These are phyloP conservation scores for Diadegma fenestrale DNA, from an alignment of 2,888 invertebrate genomes.

Conservation along the genomic window DNA sequence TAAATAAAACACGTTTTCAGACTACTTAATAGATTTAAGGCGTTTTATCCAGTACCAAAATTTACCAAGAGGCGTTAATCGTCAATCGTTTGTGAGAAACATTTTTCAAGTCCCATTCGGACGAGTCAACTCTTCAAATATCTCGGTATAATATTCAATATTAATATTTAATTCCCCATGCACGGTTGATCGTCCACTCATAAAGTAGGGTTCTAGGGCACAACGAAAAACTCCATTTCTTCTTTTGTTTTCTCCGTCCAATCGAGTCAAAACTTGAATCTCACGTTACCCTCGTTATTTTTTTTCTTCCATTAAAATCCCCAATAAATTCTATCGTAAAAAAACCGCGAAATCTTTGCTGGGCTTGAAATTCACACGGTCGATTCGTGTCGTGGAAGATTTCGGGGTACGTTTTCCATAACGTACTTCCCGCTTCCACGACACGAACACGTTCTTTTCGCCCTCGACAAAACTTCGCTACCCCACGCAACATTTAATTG, in stretches of 20 bases:
- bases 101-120: constrained; percentile 28
- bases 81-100: constrained; percentile 26
- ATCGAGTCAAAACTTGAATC: not conserved
- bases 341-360: not conserved
- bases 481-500: not conserved
- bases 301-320: not conserved
- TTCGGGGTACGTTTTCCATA: constrained; percentile 51
- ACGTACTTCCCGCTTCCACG: constrained; percentile 70
- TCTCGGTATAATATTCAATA: constrained; percentile 25
- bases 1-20: not conserved
- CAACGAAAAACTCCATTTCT: constrained; percentile 43
- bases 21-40: constrained; percentile 47
- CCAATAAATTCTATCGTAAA: not conserved
- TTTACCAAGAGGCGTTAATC: constrained; percentile 16
- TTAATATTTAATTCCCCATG: constrained; percentile 47
- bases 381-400: constrained; percentile 71
- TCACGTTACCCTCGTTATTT: not conserved
- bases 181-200: constrained; percentile 63
- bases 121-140: constrained; percentile 32
- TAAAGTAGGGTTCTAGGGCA: constrained; percentile 65
- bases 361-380: constrained; percentile 12
- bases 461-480: not conserved
- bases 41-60: constrained; percentile 78
- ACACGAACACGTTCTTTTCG: constrained; percentile 58
- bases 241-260: not conserved